These are phyloP conservation scores for Drymodes brunneopygia DNA, from an alignment of 2,113 vertebrate species.

Conservation along the genomic window DNA sequence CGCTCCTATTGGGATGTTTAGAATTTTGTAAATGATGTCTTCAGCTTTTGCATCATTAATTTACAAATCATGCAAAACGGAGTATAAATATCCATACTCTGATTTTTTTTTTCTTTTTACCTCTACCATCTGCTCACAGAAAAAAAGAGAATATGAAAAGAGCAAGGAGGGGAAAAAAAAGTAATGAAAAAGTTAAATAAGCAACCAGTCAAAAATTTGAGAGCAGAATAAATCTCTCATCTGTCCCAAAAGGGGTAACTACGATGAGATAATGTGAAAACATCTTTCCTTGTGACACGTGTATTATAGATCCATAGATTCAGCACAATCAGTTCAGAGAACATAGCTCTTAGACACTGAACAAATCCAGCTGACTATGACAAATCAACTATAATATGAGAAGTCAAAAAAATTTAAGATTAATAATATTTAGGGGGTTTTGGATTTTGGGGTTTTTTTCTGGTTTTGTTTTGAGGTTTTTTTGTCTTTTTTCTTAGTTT, in stretches of 20 bases:
- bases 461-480: background rate
- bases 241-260: background rate
- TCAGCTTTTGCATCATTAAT: background rate
- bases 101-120: background rate
- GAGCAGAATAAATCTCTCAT: background rate
- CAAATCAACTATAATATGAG: background rate
- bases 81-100: background rate
- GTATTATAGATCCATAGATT: rapidly evolving
- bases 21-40: background rate
- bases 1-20: background rate
- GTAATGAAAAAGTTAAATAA: background rate
- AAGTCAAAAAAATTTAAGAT: background rate
- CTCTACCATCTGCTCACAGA: background rate
- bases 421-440: background rate
- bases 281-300: background rate
- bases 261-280: background rate
- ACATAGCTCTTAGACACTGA: rapidly evolving
- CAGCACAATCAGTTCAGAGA: background rate
- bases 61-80: background rate
- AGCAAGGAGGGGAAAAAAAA: background rate
- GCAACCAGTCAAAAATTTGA: background rate
- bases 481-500: background rate
- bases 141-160: background rate
- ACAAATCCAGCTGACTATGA: background rate
- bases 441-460: background rate